Base-by-base conservation (phyloP, 1,140 invertebrate species). In the Conus betulinus region DNA sequence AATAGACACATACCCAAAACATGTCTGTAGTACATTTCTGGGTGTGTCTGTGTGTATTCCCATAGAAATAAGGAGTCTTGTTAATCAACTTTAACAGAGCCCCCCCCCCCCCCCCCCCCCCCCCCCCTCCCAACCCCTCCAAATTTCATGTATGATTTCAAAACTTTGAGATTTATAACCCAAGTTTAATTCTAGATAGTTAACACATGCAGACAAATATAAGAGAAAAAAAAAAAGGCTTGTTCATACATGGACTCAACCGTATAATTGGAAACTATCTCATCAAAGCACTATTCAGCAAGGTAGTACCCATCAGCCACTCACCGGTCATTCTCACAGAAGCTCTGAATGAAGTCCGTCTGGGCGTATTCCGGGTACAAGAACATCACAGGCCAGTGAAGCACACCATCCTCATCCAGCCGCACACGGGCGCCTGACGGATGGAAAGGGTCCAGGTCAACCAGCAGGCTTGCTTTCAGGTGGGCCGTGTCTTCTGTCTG, bases 341-440 rank as follows among this genome's bases (percentile, higher is more conserved):
- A 97, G 89, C 96, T 92, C 76, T 94, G 93, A 53, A 96, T 94
- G 87, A 95, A 95, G 90, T 96, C 96, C 2, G 95, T 95, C 91
- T 95, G 94, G 17, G 92, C 93, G 86, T 93, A 91, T 95, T 98
- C 97, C 7, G 98, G 98, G 95, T 98, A 99, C 25, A 98, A 95
- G 91, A 99, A 97, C 71, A 97, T 95, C 84, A 97, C 96, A 76
- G 98, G 98, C 98, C 97, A 98, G 90, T 97, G 93, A 88, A 98
- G 95, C 90, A 96, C 93, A 92, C 96, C 95, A 27, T 96, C 91
- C n/a, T 96, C 95, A 91, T 96, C 95, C 4, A 97, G 91, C 91
- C 96, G 95, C 23, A 97, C 97, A 76, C 93, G 95, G 95, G 94
- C 93, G 94, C 94, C 91, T 71, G 89, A 91, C 27, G 92, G 92